Evolutionary conservation across 92 coral and sea anemone genomes (phyloP).

Genomic region (Epizoanthus ramosus): DNA sequence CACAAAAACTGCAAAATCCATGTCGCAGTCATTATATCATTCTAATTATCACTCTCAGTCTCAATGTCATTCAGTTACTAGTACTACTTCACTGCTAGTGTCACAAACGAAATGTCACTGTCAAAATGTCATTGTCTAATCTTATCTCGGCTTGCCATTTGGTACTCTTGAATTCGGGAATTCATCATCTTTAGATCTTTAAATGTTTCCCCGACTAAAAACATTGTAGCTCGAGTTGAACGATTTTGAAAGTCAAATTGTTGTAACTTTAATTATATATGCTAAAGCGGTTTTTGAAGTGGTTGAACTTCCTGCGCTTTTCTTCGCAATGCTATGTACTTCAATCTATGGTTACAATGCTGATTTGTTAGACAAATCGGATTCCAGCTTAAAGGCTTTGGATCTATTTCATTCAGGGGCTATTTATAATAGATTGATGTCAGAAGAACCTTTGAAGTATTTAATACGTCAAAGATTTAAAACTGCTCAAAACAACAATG

Average conservation of each 20-base stretch:
- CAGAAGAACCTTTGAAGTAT: not conserved
- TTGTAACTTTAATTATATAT: not conserved
- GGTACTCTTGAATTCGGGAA: not conserved
- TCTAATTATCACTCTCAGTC: no score
- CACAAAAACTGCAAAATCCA: no score
- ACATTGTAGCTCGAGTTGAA: no score
- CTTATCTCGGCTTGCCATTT: not conserved
- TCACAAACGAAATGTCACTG: no score
- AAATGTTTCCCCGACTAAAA: no score
- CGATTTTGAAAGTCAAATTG: no score
- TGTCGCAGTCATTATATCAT: no score
- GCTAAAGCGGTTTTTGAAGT: not conserved
- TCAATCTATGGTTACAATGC: not conserved
- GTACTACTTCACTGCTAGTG: no score
- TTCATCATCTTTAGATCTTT: not conserved
- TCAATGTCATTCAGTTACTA: no score
- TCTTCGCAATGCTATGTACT: not conserved
- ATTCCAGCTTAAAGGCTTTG: not conserved
- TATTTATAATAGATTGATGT: not conserved
- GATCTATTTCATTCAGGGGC: not conserved
- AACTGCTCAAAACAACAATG: not conserved
- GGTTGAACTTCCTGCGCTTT: not conserved
- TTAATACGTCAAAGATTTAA: no score
- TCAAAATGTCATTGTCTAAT: not conserved
- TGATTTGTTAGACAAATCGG: not conserved